phyloP scores from a whole-genome alignment of 1,140 invertebrate species.

The Drosophila hydei region DNA sequence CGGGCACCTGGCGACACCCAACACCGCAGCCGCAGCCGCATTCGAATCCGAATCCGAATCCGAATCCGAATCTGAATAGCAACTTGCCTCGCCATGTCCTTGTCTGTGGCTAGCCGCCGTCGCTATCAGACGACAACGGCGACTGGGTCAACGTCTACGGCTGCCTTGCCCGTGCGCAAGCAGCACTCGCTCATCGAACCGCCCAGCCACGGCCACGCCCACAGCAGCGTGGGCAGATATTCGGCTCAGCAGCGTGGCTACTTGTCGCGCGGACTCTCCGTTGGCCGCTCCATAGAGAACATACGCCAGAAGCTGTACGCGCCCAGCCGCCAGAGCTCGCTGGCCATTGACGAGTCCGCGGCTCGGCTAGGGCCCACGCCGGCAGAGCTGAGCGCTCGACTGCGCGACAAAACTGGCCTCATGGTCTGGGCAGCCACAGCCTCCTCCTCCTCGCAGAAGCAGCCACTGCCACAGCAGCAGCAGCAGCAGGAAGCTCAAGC shows the following conservation, averaged over 20 bases:
- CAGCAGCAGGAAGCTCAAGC: conserved; percentile 11
- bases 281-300: conserved; percentile 74
- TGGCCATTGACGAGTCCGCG: conserved; percentile 45
- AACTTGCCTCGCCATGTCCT: conserved; percentile 62
- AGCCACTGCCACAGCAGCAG: conserved; percentile 26
- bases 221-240: conserved; percentile 22
- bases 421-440: conserved; percentile 72
- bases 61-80: background rate
- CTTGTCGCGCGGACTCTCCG: conserved; percentile 71
- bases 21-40: background rate
- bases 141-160: conserved; percentile 15
- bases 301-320: conserved; percentile 72
- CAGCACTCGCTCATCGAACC: conserved; percentile 74
- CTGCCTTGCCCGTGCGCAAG: conserved; percentile 53
- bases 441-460: conserved; percentile 54
- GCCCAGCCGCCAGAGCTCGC: conserved; percentile 37
- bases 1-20: conserved; percentile 22
- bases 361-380: conserved; percentile 31
- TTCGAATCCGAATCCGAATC: no score
- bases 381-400: conserved; percentile 31
- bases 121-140: conserved; percentile 56
- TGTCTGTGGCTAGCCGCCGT: conserved; percentile 72
- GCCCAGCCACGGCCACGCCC: conserved; percentile 24
- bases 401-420: conserved; percentile 50
- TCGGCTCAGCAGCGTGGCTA: conserved; percentile 61